A percentile compares a stretch with the other conserved stretches of the same genome.
Evolutionary conservation across 2,888 invertebrate species (phyloP).

Genomic region (Drosophila infuscata): DNA sequence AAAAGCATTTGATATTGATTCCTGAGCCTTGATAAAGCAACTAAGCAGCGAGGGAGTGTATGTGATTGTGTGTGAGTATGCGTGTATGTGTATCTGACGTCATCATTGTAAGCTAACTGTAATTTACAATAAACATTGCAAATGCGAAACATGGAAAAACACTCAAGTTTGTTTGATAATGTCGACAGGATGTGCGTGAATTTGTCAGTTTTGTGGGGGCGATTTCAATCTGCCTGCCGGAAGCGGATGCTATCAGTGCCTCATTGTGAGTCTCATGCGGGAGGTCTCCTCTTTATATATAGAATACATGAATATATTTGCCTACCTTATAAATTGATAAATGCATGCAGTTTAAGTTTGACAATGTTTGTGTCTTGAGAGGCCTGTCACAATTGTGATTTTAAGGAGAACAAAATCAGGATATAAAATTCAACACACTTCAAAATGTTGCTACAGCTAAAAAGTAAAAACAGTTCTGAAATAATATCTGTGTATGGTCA

Average conservation of each 20-base stretch:
- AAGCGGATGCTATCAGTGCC: constrained; percentile 54
- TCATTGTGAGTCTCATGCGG: constrained; percentile 34
- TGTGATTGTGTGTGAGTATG: constrained; percentile 4
- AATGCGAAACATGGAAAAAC: constrained; percentile 67
- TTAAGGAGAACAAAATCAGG: not conserved
- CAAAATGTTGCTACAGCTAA: not conserved
- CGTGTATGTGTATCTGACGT: constrained; percentile 33
- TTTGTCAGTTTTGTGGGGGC: constrained; percentile 43
- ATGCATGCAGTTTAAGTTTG: not conserved
- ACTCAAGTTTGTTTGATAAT: constrained; percentile 56
- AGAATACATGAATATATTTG: not conserved
- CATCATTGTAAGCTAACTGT: constrained; percentile 44
- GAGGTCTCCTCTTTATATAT: not conserved
- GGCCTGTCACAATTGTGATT: not conserved
- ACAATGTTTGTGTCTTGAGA: not conserved
- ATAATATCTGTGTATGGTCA: not conserved
- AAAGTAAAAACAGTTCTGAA: not conserved
- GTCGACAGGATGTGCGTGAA: constrained; percentile 54
- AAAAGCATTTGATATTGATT: constrained; percentile 68
- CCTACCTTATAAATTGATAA: constrained; percentile 11
- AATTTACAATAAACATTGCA: constrained; percentile 48
- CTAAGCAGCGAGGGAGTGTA: not conserved
- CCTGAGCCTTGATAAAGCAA: constrained; percentile 20
- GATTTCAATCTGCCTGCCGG: constrained; percentile 20
- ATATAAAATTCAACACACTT: not conserved